phyloP scores from a whole-genome alignment of 2,888 invertebrate genomes.

The Eristalinus sepulchralis region DNA sequence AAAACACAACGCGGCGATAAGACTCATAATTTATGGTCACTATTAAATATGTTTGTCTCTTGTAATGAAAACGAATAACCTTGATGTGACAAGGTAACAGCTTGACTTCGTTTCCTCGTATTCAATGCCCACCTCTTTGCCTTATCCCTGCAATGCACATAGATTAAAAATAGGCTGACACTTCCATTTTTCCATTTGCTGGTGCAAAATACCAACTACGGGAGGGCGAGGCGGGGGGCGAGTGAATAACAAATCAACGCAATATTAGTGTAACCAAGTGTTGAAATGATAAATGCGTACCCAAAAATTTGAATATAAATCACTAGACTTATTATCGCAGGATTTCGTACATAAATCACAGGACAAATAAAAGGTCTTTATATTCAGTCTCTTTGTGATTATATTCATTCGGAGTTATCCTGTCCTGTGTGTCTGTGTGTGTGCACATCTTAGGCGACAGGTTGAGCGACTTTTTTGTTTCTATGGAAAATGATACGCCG shows the following conservation, averaged over 20 bases:
- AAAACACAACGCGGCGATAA: neutral
- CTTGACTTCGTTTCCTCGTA: neutral
- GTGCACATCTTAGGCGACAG: neutral
- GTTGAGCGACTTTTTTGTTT: neutral
- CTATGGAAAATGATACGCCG: neutral
- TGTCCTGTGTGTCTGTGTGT: too few species aligned
- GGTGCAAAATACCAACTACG: slow-evolving; percentile 14
- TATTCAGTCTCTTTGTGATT: slow-evolving; percentile 9
- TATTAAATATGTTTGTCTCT: neutral
- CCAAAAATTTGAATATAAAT: slow-evolving; percentile 51
- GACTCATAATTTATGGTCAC: neutral
- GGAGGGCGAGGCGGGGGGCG: neutral
- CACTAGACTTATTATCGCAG: slow-evolving; percentile 44
- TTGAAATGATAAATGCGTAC: slow-evolving; percentile 39
- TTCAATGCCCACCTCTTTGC: neutral
- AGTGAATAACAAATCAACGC: slow-evolving; percentile 52
- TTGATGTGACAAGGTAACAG: neutral
- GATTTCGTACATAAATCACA: slow-evolving; percentile 38
- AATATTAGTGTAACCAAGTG: slow-evolving; percentile 36
- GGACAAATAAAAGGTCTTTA: slow-evolving; percentile 24
- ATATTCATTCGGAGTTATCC: slow-evolving; percentile 2
- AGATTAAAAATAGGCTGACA: slow-evolving; percentile 34
- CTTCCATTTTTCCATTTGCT: neutral
- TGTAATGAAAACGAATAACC: neutral
- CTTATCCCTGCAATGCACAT: neutral